Evolutionary conservation across 2,797 vertebrate species (phyloP), one percentile per base, ranked within the genome.

Genomic region (Threskiornis aethiopicus): DNA sequence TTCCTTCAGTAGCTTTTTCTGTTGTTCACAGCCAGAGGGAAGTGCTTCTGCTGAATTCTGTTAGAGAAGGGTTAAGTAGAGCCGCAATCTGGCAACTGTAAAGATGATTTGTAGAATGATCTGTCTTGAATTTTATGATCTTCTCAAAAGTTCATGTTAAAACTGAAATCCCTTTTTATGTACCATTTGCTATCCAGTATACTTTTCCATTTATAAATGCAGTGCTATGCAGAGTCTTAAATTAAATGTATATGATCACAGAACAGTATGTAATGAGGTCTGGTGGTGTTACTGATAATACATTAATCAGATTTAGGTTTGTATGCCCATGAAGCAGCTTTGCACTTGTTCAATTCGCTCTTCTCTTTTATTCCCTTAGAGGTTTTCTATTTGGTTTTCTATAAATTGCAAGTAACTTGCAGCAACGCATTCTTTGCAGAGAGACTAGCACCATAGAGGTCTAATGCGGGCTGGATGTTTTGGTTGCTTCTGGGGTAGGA

Each of bases 81-180:
- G 57, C 52, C 21, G 57, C 65, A 84, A 1, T 84, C 65, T 87
- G 76, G 61, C 89, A 78, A 65, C 80, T 72, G 73, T 89, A 95
- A 92, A 93, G 49, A 69, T 83, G 49, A 80, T 93, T 95, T 96
- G 82, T 94, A 65, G 67, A 80, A 72, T 44, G 52, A 89, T 89
- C 57, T 81, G 52, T 64, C 61, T 89, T 85, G 64, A 85, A 61
- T 76, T 81, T 96, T 85, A 42, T 84, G 37, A 62, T 84, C 61
- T 81, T 86, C 58, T 92, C 76, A 51, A 65, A 92, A 91, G 69
- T 87, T 94, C 47, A n/a, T 0, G 3, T 88, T 77, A 71, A 89
- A 96, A 87, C 57, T 26, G 35, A 85, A 89, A 69, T 75, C 35
- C 28, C 21, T 94, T 69, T 89, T 87, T 65, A 65, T 20, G 26